phyloP scores from a whole-genome alignment of 2,797 vertebrate species.

The Triplophysa bombifrons region DNA sequence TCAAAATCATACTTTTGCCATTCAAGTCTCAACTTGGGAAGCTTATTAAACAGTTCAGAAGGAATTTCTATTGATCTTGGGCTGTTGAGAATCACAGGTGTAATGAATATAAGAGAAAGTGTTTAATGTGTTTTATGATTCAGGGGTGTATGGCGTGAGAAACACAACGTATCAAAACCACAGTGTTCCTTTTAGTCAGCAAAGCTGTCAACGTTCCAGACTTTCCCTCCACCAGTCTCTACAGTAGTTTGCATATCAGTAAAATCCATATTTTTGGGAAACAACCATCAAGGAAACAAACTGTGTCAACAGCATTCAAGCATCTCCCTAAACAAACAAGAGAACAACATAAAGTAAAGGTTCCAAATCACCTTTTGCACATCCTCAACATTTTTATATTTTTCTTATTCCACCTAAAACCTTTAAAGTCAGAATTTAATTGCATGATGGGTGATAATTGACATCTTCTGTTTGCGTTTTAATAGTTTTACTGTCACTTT shows the following conservation, averaged over 20 bases:
- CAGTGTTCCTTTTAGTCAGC: background rate
- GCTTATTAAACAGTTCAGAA: no score
- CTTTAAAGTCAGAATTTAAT: background rate
- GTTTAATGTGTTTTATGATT: no score
- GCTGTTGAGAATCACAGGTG: no score
- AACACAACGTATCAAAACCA: background rate
- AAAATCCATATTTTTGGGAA: conserved; percentile 6
- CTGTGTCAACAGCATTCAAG: conserved; percentile 10
- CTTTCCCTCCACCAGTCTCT: background rate
- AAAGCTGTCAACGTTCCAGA: background rate
- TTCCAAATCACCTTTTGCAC: conserved; percentile 20
- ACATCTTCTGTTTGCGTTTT: no score
- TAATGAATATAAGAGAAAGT: no score
- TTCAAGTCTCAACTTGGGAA: no score
- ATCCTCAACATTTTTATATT: background rate
- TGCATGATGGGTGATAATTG: no score
- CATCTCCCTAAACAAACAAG: background rate
- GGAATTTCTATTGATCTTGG: no score
- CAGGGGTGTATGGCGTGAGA: no score
- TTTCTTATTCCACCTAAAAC: background rate
- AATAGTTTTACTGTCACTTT: no score
- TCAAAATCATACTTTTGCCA: no score
- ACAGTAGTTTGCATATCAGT: conserved; percentile 23
- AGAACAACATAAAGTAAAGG: background rate
- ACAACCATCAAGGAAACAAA: conserved; percentile 8